Evolutionary conservation across 2,113 vertebrate genomes (phyloP), one percentile per base, ranked within the genome.

Genomic region (Morone saxatilis): DNA sequence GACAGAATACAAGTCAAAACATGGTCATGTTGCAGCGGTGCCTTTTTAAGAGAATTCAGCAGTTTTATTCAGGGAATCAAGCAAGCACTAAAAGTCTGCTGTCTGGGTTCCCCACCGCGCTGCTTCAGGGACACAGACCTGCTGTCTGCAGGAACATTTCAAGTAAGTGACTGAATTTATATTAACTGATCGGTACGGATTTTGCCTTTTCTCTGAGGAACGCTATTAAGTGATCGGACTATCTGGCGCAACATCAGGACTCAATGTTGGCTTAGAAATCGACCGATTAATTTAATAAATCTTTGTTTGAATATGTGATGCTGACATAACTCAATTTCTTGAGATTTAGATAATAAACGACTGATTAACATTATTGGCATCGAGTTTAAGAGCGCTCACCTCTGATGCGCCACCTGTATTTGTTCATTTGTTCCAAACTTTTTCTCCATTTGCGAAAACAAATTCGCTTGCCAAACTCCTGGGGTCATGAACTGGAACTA

Each of bases 401-500:
- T 45, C 22, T 12, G 11, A 17, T 2, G 66, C 12, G 10, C 56
- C 73, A 56, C 1, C 14, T 47, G 11, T 47, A 13, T 76, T 61
- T 41, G 50, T 36, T 51, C 38, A 13, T 76, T 61, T 41, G 50
- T 36, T 51, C 38, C 76, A 7, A 78, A 82, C 31, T 16, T 57
- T 31, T 31, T 31, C 31, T 31, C 31, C 31, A 31, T 74, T 54
- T 62, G 31, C n/a, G 1, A 80, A 72, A 90, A 71, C 72, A 76
- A 56, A n/a, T 36, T 6, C 0, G 17, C n/a, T 54, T 61, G 62
- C 78, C 84, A 70, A 71, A 78, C 50, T 25, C 7, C 0, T 0
- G 61, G 68, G 84, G 78, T 90, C 91, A 82, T 85, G 86, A 80
- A 83, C 86, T 77, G 38, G 12, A 88, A 69, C 1, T 69, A 43